Conservation (phyloP, 2,113 vertebrate species). For the Protobothrops mucrosquamatus region DNA sequence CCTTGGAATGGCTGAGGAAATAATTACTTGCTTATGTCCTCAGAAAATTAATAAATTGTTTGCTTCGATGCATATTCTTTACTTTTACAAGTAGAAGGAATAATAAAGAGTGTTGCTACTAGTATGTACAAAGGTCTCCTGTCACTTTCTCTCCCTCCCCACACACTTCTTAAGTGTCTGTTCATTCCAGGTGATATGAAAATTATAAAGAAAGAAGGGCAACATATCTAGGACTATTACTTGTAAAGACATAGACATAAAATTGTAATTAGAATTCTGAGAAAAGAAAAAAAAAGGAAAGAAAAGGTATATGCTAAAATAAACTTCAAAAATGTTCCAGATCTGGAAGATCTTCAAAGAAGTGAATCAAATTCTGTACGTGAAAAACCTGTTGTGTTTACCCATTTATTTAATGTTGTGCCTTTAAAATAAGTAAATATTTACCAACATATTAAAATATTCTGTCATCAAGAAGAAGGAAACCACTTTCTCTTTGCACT, state of each 20-base stretch:
- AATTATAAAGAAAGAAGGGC: not conserved
- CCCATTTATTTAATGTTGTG: conserved; percentile 26
- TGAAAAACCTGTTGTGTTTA: not conserved
- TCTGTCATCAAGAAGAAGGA: conserved; percentile 2
- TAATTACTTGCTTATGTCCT: not conserved
- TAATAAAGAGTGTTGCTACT: not conserved
- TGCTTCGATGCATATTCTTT: not conserved
- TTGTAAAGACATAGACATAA: not conserved
- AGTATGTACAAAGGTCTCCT: not conserved
- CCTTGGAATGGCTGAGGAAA: not conserved
- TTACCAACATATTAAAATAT: conserved; percentile 28
- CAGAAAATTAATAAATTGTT: not conserved
- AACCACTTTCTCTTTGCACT: conserved; percentile 38
- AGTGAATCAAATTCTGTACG: not conserved
- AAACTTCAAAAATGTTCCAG: not conserved
- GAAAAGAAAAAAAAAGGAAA: not conserved
- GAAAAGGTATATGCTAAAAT: not conserved
- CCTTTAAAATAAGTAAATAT: conserved; percentile 27
- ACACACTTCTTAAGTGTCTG: not conserved
- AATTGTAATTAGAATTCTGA: not conserved
- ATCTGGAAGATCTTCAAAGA: not conserved
- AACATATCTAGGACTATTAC: not conserved
- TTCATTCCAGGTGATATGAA: not conserved
- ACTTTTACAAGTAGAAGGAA: not conserved
- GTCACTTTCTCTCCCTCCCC: not conserved